Conservation (phyloP, 1,140 invertebrate species). For the Nixonia krombeini region DNA sequence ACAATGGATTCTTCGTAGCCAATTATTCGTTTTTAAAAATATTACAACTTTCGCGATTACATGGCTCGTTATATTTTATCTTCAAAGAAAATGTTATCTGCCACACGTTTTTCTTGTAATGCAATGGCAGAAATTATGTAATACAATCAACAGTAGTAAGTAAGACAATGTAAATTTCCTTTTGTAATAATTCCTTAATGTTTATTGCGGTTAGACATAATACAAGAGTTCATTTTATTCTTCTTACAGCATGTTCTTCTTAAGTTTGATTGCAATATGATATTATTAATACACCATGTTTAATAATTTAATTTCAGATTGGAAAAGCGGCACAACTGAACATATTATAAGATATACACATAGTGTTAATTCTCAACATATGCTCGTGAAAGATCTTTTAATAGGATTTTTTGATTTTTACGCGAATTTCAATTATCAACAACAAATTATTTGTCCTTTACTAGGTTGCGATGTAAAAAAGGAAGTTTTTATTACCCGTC, state of each 20-base stretch:
- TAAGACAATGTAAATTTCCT: too few relatives aligned
- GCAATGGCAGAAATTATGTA: slow-evolving; percentile 1
- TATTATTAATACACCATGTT: too few relatives aligned
- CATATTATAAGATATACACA: neutral
- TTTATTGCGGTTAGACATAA: too few relatives aligned
- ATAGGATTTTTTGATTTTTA: slow-evolving; percentile 72
- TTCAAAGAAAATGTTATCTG: slow-evolving; percentile 40
- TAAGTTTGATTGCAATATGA: too few relatives aligned
- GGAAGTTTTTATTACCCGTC: slow-evolving; percentile 29
- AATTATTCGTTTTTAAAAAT: slow-evolving; percentile 32
- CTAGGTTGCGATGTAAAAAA: slow-evolving; percentile 55
- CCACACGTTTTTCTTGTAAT: slow-evolving; percentile 21
- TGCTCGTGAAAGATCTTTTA: slow-evolving; percentile 60
- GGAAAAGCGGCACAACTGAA: slow-evolving; percentile 2
- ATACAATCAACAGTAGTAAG: slow-evolving; percentile 13
- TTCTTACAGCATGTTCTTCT: too few relatives aligned
- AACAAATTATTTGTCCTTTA: slow-evolving; percentile 68
- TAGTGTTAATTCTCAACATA: neutral
- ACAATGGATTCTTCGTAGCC: slow-evolving; percentile 65
- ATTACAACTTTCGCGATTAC: slow-evolving; percentile 51
- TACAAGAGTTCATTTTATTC: too few relatives aligned
- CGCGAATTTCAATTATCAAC: slow-evolving; percentile 66
- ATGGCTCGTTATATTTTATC: slow-evolving; percentile 59
- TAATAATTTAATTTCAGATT: slow-evolving; percentile 19
- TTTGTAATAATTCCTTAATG: too few relatives aligned